Evolutionary conservation across 2,888 invertebrate species (phyloP), one percentile per base, ranked within the genome.

Genomic region (Ornithoptera priamus): DNA sequence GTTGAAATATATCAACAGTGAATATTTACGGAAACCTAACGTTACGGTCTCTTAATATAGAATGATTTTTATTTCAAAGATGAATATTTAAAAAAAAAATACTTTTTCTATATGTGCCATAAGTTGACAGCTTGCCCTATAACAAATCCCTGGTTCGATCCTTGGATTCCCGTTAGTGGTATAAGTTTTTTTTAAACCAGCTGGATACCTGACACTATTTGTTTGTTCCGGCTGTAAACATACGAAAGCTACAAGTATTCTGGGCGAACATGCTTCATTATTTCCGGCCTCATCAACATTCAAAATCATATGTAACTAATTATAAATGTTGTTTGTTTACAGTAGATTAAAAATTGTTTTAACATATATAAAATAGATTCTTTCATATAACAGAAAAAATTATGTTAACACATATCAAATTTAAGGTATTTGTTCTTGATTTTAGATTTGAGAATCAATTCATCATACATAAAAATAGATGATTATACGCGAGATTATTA

Each of bases 21-120:
- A 89, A 69, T 90, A 92, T 85, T 79, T 90, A 58, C 85, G 77
- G 68, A 87, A 84, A 74, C 74, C 65, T 12, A 91, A 90, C 77
- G 63, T 73, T 8, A 88, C 87, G 42, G 74, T 61, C 7, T 67
- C 65, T 46, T 80, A 75, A 62, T 58, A n/a, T 4, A 12, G 1
- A 8, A 50, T 1, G 17, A 18, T 18, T 50, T 50, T 17, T 50
- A 46, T 15, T 46, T 15, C 7, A 46, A 8, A 15, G 7, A 8
- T 10, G 2, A 8, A 46, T 2, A 46, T 46, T 39, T 8, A 39
- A 39, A 39, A 39, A 39, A 7, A 39, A 39, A 7, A 39, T 39
- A 10, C 10, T 39, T 10, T 39, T 39, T 39, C 10, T 39, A 1
- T 39, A 39, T 39, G 39, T 39, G 39, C 10, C 39, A 39, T 39